Percentiles rank a stretch among this genome's conserved stretches.
Evolutionary conservation across 2,797 vertebrate species (phyloP).

Genomic region (Eutrigla gurnardus): DNA sequence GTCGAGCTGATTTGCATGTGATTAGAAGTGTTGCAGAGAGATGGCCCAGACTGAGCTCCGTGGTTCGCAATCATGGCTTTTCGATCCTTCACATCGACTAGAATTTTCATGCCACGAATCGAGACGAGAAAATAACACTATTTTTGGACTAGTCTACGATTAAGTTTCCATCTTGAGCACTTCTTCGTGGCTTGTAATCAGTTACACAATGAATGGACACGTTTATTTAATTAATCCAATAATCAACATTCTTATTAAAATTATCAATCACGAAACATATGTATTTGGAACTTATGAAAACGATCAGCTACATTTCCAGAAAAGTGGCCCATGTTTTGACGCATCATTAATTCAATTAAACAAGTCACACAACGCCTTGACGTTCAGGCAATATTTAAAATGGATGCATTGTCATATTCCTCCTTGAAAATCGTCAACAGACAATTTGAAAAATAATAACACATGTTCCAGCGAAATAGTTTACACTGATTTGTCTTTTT

Average conservation of each 20-base stretch:
- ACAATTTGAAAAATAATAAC: not conserved
- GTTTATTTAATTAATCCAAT: not conserved
- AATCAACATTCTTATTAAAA: not conserved
- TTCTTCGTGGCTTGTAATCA: not conserved
- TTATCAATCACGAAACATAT: no score
- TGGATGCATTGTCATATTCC: not conserved
- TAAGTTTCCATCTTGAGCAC: not conserved
- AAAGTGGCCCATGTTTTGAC: not conserved
- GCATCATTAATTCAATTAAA: not conserved
- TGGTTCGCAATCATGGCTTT: not conserved
- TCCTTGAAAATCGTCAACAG: not conserved
- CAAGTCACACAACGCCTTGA: no score
- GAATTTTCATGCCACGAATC: not conserved
- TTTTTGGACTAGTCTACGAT: not conserved
- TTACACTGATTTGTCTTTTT: not conserved
- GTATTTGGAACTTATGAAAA: not conserved
- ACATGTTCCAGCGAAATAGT: not conserved
- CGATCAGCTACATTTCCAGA: not conserved
- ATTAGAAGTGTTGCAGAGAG: slow-evolving; percentile 7
- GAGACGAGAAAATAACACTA: not conserved
- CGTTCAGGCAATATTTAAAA: not conserved
- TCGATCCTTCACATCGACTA: not conserved
- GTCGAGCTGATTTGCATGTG: slow-evolving; percentile 14
- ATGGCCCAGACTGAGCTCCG: not conserved
- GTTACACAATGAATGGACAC: not conserved